These are phyloP conservation scores for Coccyzus lansbergi DNA, from an alignment of 2,797 vertebrate species.

Conservation along the genomic window DNA sequence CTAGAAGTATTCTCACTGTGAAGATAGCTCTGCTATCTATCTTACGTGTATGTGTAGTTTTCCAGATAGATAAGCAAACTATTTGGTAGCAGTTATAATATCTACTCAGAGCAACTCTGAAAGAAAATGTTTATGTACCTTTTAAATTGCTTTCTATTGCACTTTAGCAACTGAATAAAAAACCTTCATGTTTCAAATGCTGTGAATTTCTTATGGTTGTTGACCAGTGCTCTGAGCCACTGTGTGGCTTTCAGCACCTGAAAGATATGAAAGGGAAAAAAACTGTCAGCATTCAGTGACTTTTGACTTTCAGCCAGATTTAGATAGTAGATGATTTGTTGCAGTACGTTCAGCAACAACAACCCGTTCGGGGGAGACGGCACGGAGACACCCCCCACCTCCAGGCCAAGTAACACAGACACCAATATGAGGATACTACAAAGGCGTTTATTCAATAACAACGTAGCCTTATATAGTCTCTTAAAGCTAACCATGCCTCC, in stretches of 20 bases:
- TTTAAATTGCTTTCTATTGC: not conserved
- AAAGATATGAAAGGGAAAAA: not conserved
- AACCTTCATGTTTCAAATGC: fast-evolving
- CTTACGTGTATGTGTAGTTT: not conserved
- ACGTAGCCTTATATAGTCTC: too few relatives aligned
- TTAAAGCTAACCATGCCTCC: too few relatives aligned
- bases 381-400: too few relatives aligned
- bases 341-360: too few relatives aligned
- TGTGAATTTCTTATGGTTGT: not conserved
- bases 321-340: not conserved
- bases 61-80: not conserved
- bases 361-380: too few relatives aligned
- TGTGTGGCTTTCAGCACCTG: not conserved
- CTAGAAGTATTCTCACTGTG: not conserved
- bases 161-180: not conserved
- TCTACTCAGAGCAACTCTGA: not conserved
- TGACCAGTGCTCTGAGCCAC: not conserved
- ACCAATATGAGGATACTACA: too few relatives aligned
- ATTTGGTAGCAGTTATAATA: not conserved
- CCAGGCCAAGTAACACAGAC: too few relatives aligned
- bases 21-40: not conserved
- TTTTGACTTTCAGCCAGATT: not conserved
- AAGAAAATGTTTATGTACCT: not conserved
- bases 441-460: too few relatives aligned
- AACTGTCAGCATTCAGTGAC: not conserved